phyloP scores from a whole-genome alignment of 2,888 invertebrate species.

The Leptopilina myrica region DNA sequence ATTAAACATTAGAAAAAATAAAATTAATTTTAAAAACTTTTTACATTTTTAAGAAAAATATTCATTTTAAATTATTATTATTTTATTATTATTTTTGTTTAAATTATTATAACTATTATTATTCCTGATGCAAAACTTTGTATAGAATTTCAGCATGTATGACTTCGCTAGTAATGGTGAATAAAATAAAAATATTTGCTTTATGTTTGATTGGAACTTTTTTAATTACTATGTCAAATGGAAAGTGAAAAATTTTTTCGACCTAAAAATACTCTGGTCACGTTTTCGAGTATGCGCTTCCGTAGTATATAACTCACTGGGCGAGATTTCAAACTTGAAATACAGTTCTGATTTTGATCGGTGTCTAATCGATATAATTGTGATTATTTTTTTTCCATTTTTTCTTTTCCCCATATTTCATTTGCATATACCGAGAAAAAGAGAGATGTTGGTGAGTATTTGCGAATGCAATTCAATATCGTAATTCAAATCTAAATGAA shows the following conservation, averaged over 20 bases:
- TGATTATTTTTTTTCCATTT: neutral
- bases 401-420: neutral
- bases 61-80: no score
- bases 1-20: no score
- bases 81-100: no score
- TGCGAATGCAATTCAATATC: neutral
- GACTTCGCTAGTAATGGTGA: no score
- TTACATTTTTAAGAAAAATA: no score
- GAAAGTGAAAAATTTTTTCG: conserved; percentile 60
- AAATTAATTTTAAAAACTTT: no score
- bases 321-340: conserved; percentile 55
- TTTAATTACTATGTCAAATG: conserved; percentile 47
- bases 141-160: no score
- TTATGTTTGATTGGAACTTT: neutral
- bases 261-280: conserved; percentile 62
- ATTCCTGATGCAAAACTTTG: no score
- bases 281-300: conserved; percentile 66
- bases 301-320: conserved; percentile 71
- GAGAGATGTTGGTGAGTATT: conserved; percentile 62
- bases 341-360: conserved; percentile 61
- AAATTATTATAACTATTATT: no score
- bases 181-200: no score
- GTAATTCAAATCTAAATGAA: neutral
- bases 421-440: neutral
- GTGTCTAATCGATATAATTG: conserved; percentile 49